Evolutionary conservation across 2,797 vertebrate species (phyloP), one percentile per base, ranked within the genome.

Genomic region (Amblyraja radiata): DNA sequence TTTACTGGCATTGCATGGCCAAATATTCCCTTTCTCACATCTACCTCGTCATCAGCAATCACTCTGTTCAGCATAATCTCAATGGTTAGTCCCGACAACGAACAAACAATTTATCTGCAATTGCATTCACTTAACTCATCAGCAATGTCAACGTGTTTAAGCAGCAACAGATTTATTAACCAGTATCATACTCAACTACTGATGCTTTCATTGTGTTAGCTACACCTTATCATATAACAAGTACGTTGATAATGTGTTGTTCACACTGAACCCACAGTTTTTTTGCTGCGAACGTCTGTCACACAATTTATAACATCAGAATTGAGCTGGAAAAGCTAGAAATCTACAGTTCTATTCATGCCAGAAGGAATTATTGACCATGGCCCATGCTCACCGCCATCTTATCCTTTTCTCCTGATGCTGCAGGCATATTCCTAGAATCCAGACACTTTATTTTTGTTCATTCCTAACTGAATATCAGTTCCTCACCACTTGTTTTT

Each of bases 401-500:
- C 21, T 6, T 18, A 88, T 1, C 6, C 68, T n/a, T 86, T 61
- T n/a, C 13, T 11, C n/a, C 32, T 1, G 10, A 9, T 81, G 39
- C 46, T 14, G 81, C 10, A 25, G 39, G 39, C 18, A 11, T 61
- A 84, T 28, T 10, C 25, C 54, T 25, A 83, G 46, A 10, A 61
- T 4, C 46, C n/a, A 84, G 32, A 36, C 54, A 1, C 1, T 28
- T 78, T 18, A 10, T 32, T 61, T 61, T 54, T 14, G 58, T 5
- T 54, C n/a, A n/a, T 32, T 65, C 6, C n/a, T 32, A 68, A 16
- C 32, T 88, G 65, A 88, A 88, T 68, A 21, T 6, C 2, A 88
- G 61, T 16, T 68, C 63, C 90, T 92, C 71, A 92, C 90, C 90
- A n/a, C 36, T 74, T 76, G 90, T 54, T 92, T 92, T 39, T 91